These are phyloP conservation scores for Neelides folsomi DNA, from an alignment of 2,888 invertebrate species.

Conservation along the genomic window DNA sequence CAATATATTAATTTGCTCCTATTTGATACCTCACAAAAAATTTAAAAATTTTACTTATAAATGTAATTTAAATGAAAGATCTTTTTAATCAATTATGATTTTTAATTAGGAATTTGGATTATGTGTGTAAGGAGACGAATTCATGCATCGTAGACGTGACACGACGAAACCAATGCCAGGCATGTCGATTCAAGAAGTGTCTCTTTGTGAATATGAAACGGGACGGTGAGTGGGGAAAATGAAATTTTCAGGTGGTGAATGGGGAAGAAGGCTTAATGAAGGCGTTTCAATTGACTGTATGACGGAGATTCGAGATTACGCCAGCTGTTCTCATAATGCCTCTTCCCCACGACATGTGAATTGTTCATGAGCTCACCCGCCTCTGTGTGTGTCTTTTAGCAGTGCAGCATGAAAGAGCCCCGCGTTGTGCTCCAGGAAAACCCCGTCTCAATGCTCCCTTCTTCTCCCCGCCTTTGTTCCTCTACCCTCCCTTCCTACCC, in stretches of 20 bases:
- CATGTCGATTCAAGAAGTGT: constrained; percentile 83
- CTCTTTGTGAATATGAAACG: constrained; percentile 83
- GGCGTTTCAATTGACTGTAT: not conserved
- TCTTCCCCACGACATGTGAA: too few species aligned
- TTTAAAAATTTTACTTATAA: not conserved
- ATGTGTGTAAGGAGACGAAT: constrained; percentile 80
- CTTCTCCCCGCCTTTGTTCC: constrained; percentile 35
- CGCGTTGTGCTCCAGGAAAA: constrained; percentile 40
- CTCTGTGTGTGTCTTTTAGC: constrained; percentile 45
- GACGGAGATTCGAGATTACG: not conserved
- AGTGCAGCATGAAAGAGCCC: constrained; percentile 80
- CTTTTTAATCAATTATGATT: not conserved
- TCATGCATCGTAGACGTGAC: constrained; percentile 81
- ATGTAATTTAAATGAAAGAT: not conserved
- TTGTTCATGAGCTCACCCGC: too few species aligned
- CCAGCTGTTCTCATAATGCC: too few species aligned
- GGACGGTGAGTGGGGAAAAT: constrained; percentile 55
- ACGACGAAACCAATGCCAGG: constrained; percentile 84
- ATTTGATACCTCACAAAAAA: not conserved
- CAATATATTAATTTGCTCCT: not conserved
- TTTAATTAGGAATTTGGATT: constrained; percentile 61
- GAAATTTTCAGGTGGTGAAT: not conserved
- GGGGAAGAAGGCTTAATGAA: not conserved
- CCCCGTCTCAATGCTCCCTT: constrained; percentile 37
- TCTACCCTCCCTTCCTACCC: constrained; percentile 21